Base-by-base conservation (phyloP, 2,113 vertebrate genomes). In the Erpornis zantholeuca region DNA sequence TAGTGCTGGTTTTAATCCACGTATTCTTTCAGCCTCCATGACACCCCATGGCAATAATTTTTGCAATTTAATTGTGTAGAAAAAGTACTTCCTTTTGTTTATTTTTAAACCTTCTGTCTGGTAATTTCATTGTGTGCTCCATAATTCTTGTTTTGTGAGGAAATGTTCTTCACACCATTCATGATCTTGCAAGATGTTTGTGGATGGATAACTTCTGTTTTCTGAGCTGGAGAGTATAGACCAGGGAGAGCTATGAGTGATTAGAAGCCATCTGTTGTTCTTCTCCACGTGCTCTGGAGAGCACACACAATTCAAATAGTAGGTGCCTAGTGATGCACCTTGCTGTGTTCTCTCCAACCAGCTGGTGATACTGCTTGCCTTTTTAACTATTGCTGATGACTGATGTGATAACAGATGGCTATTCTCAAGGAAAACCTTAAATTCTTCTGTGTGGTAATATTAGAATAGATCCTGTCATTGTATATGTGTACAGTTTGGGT, bases 81-180 rank as follows among this genome's bases (percentile, higher is more conserved):
- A 82, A 52, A 85, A 77, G n/a, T 42, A n/a, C 75, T 97, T 93
- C 31, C 61, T 95, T 82, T 42, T 82, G 31, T 82, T 94, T 87
- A 56, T 69, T 91, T 91, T 94, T 82, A 83, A 90, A 73, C 59
- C 38, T 65, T 61, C 31, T 38, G 25, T 61, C 82, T 92, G 59
- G 15, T 77, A 69, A 80, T 85, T 92, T 79, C 61, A 57, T 90
- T 88, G 42, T 47, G 23, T 85, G 28, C 31, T 12, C 8, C 22
- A 21, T 76, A 79, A 82, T 72, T 90, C 40, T 85, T 72, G 14
- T 50, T 90, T 90, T 79, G 47, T 69, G 27, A 54, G 63, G 88
- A 88, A 90, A 42, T 33, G 11, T 61, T 93, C 53, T 86, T 76
- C 38, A 44, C 57, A 40, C 63, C 66, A 77, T 88, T 94, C 59